These are phyloP conservation scores for Macrotis lagotis DNA, from an alignment of 2,113 vertebrate species.

Conservation along the genomic window DNA sequence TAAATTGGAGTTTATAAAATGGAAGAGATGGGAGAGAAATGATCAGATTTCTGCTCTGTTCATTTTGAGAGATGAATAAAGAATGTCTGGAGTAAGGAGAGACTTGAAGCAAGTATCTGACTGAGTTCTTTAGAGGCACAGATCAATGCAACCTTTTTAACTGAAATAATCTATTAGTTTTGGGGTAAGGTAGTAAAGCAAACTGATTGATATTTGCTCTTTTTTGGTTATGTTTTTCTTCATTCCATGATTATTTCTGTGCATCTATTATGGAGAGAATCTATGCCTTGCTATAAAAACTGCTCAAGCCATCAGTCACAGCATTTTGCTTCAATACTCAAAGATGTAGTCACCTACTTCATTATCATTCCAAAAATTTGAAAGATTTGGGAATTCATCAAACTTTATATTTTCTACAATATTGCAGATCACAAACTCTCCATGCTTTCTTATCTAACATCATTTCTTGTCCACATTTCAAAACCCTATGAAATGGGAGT, in stretches of 20 bases:
- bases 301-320: not conserved
- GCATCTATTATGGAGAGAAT: not conserved
- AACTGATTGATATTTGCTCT: not conserved
- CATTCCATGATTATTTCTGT: not conserved
- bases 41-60: not conserved
- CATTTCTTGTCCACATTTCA: not conserved
- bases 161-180: not conserved
- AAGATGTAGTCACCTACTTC: not conserved
- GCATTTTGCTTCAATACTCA: not conserved
- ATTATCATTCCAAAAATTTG: not conserved
- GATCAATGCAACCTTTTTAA: not conserved
- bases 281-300: not conserved
- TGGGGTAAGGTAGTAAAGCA: not conserved
- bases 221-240: slow-evolving; percentile 3
- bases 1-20: not conserved
- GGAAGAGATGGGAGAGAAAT: not conserved
- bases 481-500: not conserved
- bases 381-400: not conserved
- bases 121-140: not conserved
- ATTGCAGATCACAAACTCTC: not conserved
- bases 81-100: not conserved
- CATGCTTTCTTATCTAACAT: not conserved
- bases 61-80: not conserved
- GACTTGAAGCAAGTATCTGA: not conserved
- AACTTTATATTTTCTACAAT: not conserved